Conservation (phyloP, 1,140 invertebrate genomes). For the Tribolium castaneum region DNA sequence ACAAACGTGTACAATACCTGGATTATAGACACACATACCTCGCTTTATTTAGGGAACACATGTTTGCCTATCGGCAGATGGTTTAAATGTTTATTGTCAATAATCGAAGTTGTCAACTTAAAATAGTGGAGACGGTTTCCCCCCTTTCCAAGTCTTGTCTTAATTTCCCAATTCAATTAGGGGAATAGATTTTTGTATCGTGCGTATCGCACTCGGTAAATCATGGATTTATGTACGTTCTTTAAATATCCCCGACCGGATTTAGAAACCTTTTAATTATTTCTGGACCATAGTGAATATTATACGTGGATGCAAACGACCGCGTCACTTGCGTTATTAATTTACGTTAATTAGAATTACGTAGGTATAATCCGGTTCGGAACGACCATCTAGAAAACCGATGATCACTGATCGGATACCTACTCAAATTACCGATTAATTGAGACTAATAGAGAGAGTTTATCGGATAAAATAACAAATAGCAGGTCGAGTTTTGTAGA, state of each 20-base stretch:
- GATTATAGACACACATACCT: not conserved
- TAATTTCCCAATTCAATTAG: slow-evolving; percentile 22
- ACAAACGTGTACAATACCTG: not conserved
- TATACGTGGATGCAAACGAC: not conserved
- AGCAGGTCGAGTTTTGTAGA: slow-evolving; percentile 45
- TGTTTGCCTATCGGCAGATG: slow-evolving; percentile 28
- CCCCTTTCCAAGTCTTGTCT: not conserved
- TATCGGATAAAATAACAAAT: slow-evolving; percentile 53
- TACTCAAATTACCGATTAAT: slow-evolving; percentile 56
- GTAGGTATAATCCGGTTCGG: not conserved
- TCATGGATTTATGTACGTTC: slow-evolving; percentile 3
- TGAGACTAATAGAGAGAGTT: slow-evolving; percentile 51
- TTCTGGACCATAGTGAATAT: not conserved
- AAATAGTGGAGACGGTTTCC: not conserved
- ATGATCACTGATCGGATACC: slow-evolving; percentile 45
- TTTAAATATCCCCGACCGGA: not conserved
- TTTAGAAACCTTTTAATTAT: slow-evolving; percentile 10
- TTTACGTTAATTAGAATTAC: not conserved
- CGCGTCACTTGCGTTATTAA: not conserved
- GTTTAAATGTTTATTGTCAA: slow-evolving; percentile 13
- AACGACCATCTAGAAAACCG: not conserved
- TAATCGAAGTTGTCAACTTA: slow-evolving; percentile 1
- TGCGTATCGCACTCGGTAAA: slow-evolving; percentile 5
- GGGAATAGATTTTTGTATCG: not conserved
- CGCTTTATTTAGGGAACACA: slow-evolving; percentile 23